Conservation (phyloP, 2,888 invertebrate genomes). For the Lepidocyrtoides sp. region DNA sequence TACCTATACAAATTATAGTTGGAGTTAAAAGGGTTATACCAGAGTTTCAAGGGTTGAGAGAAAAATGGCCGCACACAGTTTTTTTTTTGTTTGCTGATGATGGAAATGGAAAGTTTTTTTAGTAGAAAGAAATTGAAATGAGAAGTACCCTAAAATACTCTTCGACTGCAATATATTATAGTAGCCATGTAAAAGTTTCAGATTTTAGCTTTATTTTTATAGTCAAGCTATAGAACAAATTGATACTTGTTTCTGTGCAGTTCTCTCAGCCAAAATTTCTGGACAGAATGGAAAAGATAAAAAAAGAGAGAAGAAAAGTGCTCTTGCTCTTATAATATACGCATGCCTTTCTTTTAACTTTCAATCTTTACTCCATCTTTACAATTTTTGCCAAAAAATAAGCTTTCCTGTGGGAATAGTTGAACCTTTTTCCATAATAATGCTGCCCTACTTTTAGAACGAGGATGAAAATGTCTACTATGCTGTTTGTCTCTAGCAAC, state of each 20-base stretch:
- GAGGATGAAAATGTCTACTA: too few relatives aligned
- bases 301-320: too few relatives aligned
- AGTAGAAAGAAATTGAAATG: constrained; percentile 21
- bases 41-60: not conserved
- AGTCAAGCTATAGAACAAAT: not conserved
- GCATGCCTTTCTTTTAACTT: not conserved
- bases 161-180: not conserved
- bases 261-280: not conserved
- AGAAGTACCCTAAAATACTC: not conserved
- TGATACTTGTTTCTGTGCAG: not conserved
- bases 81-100: not conserved
- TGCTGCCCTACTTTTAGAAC: too few relatives aligned
- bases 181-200: not conserved
- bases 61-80: constrained; percentile 19
- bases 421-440: not conserved
- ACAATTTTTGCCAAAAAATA: not conserved
- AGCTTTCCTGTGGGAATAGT: not conserved
- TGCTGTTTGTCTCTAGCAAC: too few relatives aligned
- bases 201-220: not conserved
- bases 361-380: not conserved
- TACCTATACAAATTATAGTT: constrained; percentile 46
- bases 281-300: not conserved
- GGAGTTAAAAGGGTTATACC: constrained; percentile 25
- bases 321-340: not conserved
- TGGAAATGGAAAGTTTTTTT: not conserved